Percentiles rank a stretch among this genome's conserved stretches.
Evolutionary conservation across 2,113 vertebrate species (phyloP).

Genomic region (Festucalex cinctus): DNA sequence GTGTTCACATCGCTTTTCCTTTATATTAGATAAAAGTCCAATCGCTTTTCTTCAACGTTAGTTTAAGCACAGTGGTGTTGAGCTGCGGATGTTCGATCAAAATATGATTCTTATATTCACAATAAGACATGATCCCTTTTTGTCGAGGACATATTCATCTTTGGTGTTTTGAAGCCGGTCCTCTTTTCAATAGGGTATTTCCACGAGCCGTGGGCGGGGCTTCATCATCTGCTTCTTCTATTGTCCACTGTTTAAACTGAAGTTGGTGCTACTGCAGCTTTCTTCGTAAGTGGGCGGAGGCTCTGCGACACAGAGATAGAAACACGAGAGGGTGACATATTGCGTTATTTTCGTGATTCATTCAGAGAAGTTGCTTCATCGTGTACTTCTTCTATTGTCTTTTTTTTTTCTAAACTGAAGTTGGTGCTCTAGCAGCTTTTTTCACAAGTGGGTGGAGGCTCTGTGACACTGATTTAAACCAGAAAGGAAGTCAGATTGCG

Average conservation of each 20-base stretch:
- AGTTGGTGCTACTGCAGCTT: conserved; percentile 84
- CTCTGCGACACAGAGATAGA: conserved; percentile 70
- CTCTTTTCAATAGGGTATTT: conserved; percentile 12
- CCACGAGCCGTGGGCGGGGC: conserved; percentile 17
- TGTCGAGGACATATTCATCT: conserved; percentile 27
- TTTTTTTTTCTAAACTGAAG: conserved; percentile 74
- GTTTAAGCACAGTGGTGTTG: conserved; percentile 47
- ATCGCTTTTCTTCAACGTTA: conserved; percentile 22
- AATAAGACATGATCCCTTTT: conserved; percentile 47
- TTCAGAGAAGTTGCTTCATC: neutral
- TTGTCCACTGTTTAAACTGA: conserved; percentile 71
- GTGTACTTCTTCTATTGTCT: conserved; percentile 37
- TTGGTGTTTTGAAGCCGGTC: conserved; percentile 11
- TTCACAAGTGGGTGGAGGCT: conserved; percentile 91
- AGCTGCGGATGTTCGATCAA: conserved; percentile 25
- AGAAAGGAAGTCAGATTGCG: neutral
- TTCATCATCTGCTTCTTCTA: conserved; percentile 28
- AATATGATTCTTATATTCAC: conserved; percentile 24
- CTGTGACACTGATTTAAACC: conserved; percentile 62
- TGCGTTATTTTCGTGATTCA: neutral
- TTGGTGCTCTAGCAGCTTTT: conserved; percentile 87
- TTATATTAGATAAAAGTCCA: conserved; percentile 5
- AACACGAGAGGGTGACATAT: neutral
- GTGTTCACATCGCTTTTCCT: neutral
- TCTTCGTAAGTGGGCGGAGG: conserved; percentile 94